phyloP scores from a whole-genome alignment of 2,797 vertebrate species.

The Eulemur albifrons region DNA sequence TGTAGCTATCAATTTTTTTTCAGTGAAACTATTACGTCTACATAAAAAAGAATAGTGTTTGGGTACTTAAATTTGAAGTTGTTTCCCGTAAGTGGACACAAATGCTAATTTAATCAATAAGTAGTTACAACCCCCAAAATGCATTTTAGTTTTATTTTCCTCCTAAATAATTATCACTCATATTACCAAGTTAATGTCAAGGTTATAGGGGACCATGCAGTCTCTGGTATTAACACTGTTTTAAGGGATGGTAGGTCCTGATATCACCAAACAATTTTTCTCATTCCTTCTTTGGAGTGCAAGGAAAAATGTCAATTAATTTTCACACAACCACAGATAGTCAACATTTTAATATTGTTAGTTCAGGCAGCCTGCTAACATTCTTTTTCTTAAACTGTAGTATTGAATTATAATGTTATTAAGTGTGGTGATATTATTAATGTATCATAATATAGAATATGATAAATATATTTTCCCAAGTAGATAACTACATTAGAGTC shows the following conservation, averaged over 20 bases:
- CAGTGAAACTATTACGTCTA: neutral
- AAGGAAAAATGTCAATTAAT: neutral
- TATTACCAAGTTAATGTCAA: slow-evolving; percentile 8
- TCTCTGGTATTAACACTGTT: neutral
- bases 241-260: neutral
- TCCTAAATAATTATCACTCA: neutral
- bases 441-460: neutral
- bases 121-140: neutral
- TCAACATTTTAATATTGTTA: slow-evolving; percentile 11
- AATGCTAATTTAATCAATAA: slow-evolving; percentile 30
- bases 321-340: neutral
- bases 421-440: neutral
- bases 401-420: slow-evolving; percentile 8
- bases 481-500: neutral
- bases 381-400: neutral
- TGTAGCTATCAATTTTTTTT: slow-evolving; percentile 12
- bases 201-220: neutral
- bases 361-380: neutral
- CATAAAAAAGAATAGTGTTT: slow-evolving; percentile 35
- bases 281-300: slow-evolving; percentile 8
- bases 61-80: slow-evolving; percentile 39
- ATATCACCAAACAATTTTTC: slow-evolving; percentile 5
- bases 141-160: slow-evolving; percentile 43
- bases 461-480: neutral
- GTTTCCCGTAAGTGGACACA: neutral